A percentile compares a stretch with the other conserved stretches of the same genome.
phyloP scores from a whole-genome alignment of 2,888 invertebrate genomes.

The Volucella inflata region DNA sequence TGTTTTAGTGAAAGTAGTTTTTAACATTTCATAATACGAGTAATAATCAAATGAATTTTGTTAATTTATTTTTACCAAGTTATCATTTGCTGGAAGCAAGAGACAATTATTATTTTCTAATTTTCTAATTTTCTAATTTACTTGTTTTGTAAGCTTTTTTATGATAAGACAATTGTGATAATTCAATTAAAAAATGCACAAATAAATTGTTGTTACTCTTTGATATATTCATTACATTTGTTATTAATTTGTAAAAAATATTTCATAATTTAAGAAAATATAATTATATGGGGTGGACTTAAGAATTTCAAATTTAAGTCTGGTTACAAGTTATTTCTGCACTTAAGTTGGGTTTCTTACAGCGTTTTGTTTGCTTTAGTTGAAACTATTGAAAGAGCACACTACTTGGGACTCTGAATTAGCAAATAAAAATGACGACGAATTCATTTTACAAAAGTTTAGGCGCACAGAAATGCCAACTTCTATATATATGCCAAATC shows the following conservation, averaged over 20 bases:
- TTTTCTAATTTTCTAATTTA: conserved; percentile 11
- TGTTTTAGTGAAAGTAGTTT: conserved; percentile 63
- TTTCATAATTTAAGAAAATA: neutral
- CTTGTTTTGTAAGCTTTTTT: conserved; percentile 50
- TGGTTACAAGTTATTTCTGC: too few relatives aligned
- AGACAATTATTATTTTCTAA: neutral
- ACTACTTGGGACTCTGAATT: too few relatives aligned
- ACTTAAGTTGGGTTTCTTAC: neutral
- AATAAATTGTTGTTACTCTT: conserved; percentile 19
- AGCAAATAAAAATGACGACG: too few relatives aligned
- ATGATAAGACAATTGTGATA: conserved; percentile 9
- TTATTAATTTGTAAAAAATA: neutral
- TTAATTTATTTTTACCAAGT: conserved; percentile 16
- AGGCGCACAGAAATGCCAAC: too few relatives aligned
- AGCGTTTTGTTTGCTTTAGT: too few relatives aligned
- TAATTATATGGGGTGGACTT: neutral
- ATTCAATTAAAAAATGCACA: conserved; percentile 16
- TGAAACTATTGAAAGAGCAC: too few relatives aligned
- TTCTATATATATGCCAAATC: too few relatives aligned
- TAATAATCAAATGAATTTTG: conserved; percentile 8
- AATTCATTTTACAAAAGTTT: too few relatives aligned
- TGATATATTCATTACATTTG: neutral
- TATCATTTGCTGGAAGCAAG: conserved; percentile 29
- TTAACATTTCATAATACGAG: conserved; percentile 31
- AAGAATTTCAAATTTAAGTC: neutral